Conservation (phyloP, 2,888 invertebrate genomes). For the Drosophila tripunctata region DNA sequence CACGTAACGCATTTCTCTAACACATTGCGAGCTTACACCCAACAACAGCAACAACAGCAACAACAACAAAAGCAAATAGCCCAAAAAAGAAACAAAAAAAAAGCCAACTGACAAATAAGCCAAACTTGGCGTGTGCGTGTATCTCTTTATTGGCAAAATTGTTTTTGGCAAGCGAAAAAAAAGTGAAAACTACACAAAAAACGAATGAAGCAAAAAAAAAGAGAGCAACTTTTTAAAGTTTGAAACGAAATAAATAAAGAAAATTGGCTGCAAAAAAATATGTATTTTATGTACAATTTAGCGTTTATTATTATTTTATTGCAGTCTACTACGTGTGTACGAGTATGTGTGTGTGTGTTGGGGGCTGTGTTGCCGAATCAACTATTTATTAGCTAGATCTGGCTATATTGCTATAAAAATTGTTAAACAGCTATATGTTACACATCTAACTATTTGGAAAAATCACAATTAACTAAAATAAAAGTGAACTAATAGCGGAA, state of each 20-base stretch:
- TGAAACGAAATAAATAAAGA: constrained; percentile 36
- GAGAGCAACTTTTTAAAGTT: constrained; percentile 49
- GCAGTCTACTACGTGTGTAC: constrained; percentile 1
- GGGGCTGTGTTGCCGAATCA: too few relatives aligned
- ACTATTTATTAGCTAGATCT: too few relatives aligned
- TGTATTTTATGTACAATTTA: constrained; percentile 35
- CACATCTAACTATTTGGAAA: too few relatives aligned
- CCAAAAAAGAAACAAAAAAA: constrained; percentile 13
- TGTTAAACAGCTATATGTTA: too few relatives aligned
- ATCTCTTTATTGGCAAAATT: constrained; percentile 35
- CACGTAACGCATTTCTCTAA: constrained; percentile 76
- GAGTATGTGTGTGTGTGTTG: constrained; percentile 11
- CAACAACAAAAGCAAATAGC: constrained; percentile 27
- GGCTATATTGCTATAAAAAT: too few relatives aligned
- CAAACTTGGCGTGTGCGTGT: constrained; percentile 69
- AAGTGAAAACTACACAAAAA: constrained; percentile 65
- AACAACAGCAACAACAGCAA: constrained; percentile 23
- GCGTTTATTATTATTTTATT: constrained; percentile 26
- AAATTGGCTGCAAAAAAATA: constrained; percentile 60
- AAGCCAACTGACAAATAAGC: constrained; percentile 49
- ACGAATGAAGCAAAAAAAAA: constrained; percentile 22
- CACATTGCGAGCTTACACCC: constrained; percentile 51
- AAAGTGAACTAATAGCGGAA: too few relatives aligned
- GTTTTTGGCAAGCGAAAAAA: constrained; percentile 64
- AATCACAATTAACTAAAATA: too few relatives aligned